Conservation (phyloP, 2,888 invertebrate species). For the Incurvaria masculella region DNA sequence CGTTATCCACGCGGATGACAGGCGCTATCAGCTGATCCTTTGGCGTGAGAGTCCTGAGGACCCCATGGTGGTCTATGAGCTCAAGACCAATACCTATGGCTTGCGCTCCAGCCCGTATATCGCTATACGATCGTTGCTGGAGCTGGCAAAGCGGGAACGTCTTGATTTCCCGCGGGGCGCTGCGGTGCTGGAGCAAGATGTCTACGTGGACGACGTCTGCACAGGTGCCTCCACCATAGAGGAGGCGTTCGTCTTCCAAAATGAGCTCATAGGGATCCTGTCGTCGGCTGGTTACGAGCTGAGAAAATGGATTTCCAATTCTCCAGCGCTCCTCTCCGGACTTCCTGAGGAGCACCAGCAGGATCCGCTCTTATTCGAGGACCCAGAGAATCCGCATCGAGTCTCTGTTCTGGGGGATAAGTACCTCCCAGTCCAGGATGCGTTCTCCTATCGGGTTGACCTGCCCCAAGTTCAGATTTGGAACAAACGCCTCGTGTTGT, state of each 20-base stretch:
- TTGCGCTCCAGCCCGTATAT: conserved; percentile 2
- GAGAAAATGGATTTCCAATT: conserved; percentile 3
- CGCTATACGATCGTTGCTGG: background rate
- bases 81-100: no score
- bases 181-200: background rate
- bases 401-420: background rate
- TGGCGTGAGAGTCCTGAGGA: conserved; percentile 4
- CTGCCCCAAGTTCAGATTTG: no score
- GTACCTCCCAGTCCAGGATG: background rate
- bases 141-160: background rate
- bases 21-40: conserved; percentile 4
- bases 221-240: background rate
- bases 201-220: background rate
- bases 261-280: background rate
- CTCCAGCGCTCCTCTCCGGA: background rate
- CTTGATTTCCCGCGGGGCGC: background rate
- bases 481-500: background rate
- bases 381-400: no score
- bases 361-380: background rate
- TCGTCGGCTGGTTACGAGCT: background rate
- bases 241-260: background rate
- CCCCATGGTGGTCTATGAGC: background rate
- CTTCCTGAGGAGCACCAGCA: conserved; percentile 1
- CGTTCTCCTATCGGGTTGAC: background rate
- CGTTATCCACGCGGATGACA: background rate